Base-by-base conservation (phyloP, 2,797 vertebrate genomes). In the Scarus forsteni region DNA sequence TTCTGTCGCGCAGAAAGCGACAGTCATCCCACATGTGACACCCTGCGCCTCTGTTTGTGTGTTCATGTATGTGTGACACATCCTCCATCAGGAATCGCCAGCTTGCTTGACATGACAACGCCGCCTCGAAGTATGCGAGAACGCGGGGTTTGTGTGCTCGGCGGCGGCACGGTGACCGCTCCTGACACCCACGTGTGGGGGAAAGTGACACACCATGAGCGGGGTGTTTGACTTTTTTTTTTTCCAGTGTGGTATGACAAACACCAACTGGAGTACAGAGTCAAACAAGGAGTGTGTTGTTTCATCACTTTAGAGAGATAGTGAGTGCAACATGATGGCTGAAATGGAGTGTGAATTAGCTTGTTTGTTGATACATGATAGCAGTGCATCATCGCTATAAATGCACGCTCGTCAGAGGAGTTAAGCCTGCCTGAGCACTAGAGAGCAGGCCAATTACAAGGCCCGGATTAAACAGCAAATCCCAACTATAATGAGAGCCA, bases 401-500 rank as follows among this genome's bases (percentile, higher is more conserved):
- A 85, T 57, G 59, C 66, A 40, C 11, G 71, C 76, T 80, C 35
- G 65, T 88, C 85, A 71, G 67, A 83, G 81, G 83, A 86, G 73
- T 79, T 88, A 87, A 89, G 78, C 85, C 79, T 75, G 66, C 74
- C 86, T 84, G 75, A 88, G 87, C 79, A 79, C 84, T 70, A 84
- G 74, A 89, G 86, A 90, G 83, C 73, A 62, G 88, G 82, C 80
- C 89, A 90, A 90, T 91, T 93, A 91, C 87, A 88, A 83, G 70
- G 84, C 80, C 76, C 65, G 86, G 86, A 93, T 91, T 93, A 92
- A 92, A 88, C 59, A 19, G 86, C 85, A 92, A 89, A 88, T 91
- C 89, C 89, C 70, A 74, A 79, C 75, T 85, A 86, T 92, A 92
- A 92, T 90, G 88, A 92, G 85, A 93, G 82, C 83, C 91, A 89